phyloP scores from a whole-genome alignment of 2,113 vertebrate genomes.

The Muntiacus muntjak region DNA sequence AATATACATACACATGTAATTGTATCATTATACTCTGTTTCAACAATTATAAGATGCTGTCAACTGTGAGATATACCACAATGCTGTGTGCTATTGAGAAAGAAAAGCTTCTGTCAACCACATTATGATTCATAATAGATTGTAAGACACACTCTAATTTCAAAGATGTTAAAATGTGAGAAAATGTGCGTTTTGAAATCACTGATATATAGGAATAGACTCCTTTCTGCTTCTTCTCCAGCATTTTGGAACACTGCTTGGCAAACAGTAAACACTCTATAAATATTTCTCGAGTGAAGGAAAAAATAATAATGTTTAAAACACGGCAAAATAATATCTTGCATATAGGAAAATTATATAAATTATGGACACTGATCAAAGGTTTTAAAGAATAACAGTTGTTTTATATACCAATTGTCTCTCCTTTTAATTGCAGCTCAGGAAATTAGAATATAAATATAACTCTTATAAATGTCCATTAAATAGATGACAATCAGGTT shows the following conservation, averaged over 20 bases:
- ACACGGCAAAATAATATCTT: neutral
- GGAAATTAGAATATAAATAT: neutral
- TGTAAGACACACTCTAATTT: neutral
- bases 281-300: neutral
- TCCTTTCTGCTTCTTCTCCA: neutral
- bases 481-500: neutral
- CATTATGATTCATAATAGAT: neutral
- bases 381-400: neutral
- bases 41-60: neutral
- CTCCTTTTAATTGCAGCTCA: slow-evolving; percentile 10
- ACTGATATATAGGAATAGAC: neutral
- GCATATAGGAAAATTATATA: neutral
- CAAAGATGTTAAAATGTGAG: neutral
- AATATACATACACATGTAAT: neutral
- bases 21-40: neutral
- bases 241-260: neutral
- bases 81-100: neutral
- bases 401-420: neutral
- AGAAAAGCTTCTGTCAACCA: neutral
- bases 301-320: neutral
- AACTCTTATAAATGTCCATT: neutral
- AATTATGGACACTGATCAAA: neutral
- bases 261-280: neutral
- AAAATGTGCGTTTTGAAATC: neutral
- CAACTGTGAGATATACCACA: neutral